Evolutionary conservation across 2,888 invertebrate genomes (phyloP), one percentile per base, ranked within the genome.

Genomic region (Heterodera filipjevi): DNA sequence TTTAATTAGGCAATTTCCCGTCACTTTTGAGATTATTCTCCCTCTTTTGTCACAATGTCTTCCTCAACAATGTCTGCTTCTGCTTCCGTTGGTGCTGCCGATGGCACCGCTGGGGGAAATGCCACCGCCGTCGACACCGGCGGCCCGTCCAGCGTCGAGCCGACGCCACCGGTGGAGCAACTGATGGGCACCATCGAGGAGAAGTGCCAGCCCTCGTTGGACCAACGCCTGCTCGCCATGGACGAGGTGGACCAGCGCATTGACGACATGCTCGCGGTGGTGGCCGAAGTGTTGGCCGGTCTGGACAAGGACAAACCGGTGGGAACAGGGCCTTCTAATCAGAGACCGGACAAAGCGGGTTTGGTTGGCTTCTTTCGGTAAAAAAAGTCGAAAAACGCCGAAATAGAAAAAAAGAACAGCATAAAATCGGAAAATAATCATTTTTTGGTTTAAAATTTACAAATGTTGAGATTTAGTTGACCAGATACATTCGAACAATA

Each of bases 271-370:
- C 59, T 81, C 59, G 64, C 74, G n/a, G 46, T 49, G 22, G 74
- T 78, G 32, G 49, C 66, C 46, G 79, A 82, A 39, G 74, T 81
- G 32, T 30, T 81, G 27, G 49, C 35, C 22, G 79, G 66, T 49
- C 64, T 82, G 35, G 76, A 80, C 44, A 81, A 72, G 49, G 81
- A 81, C 68, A 77, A 74, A 35, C 81, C 75, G 73, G 81, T 80
- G 66, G 59, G 66, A 19, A 12, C 30, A n/a, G n/a, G n/a, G n/a
- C n/a, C n/a, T n/a, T n/a, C n/a, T n/a, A n/a, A n/a, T n/a, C n/a
- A n/a, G n/a, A n/a, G n/a, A n/a, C n/a, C n/a, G n/a, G n/a, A n/a
- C n/a, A n/a, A n/a, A n/a, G n/a, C n/a, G n/a, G n/a, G n/a, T n/a
- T n/a, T n/a, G n/a, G n/a, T n/a, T n/a, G n/a, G n/a, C n/a, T n/a